phyloP scores from a whole-genome alignment of 2,888 invertebrate genomes.

The Eledona agricola region DNA sequence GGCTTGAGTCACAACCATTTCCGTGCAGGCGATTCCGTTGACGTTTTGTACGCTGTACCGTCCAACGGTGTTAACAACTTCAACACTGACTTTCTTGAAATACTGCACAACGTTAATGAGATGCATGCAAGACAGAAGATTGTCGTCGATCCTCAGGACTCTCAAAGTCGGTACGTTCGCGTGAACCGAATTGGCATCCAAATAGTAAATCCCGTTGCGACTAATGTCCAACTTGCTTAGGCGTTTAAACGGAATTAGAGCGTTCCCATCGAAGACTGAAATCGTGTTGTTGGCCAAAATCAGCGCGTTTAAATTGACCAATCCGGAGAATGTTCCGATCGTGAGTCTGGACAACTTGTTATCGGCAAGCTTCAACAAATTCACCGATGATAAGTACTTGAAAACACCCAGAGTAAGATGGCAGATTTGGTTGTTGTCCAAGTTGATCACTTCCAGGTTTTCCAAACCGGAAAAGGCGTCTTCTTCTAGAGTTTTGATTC shows the following conservation, averaged over 20 bases:
- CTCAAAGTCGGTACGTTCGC: constrained; percentile 51
- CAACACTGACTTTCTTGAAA: constrained; percentile 49
- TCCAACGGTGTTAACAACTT: constrained; percentile 45
- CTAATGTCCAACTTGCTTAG: constrained; percentile 55
- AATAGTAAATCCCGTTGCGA: constrained; percentile 52
- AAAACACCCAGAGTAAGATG: constrained; percentile 56
- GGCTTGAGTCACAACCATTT: constrained; percentile 41
- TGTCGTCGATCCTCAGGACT: constrained; percentile 53
- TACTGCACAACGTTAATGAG: constrained; percentile 51
- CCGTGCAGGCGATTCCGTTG: constrained; percentile 56
- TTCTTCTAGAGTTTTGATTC: constrained; percentile 48
- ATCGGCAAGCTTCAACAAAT: constrained; percentile 51
- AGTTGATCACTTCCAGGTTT: constrained; percentile 52
- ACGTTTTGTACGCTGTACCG: constrained; percentile 55
- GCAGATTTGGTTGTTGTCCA: constrained; percentile 53
- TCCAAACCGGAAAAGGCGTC: constrained; percentile 51
- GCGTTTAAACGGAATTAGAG: constrained; percentile 50
- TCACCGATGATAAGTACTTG: constrained; percentile 46
- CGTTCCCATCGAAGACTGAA: constrained; percentile 48
- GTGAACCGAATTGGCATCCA: constrained; percentile 52
- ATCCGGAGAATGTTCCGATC: constrained; percentile 54
- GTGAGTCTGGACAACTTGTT: constrained; percentile 53
- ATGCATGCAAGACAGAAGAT: constrained; percentile 53
- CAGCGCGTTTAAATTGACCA: constrained; percentile 49
- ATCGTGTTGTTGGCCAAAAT: constrained; percentile 54